Base-by-base conservation (phyloP, 2,797 vertebrate species). In the Catostomus latipinnis region DNA sequence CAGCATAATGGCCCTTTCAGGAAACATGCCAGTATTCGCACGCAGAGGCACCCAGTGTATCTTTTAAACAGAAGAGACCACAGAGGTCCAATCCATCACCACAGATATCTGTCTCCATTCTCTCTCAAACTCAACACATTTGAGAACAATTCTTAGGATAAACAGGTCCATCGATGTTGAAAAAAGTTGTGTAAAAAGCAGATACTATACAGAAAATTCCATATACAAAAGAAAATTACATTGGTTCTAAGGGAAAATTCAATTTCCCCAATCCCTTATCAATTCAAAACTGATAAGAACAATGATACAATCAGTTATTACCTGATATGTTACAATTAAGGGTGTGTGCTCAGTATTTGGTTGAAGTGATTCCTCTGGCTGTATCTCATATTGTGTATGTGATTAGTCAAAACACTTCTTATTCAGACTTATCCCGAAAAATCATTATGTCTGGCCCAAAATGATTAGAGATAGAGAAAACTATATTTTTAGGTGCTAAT, bases 381-480 rank as follows among this genome's bases (percentile, higher is more conserved):
- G 58, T 75, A 80, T 67, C 56, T 68, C 50, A 67, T 69, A 56
- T 18, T 74, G 65, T 73, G 34, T 34, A 34, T 34, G 48, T 83
- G 83, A 74, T 74, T 58, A 80, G 45, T 80, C 61, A 88, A 84
- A 81, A 85, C 81, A 86, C 53, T 77, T 86, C 82, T 74, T 79
- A 86, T 88, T 86, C 52, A 81, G 65, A 80, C 16, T 80, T 82
- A 74, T 54, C 53, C n/a, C 1, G 9, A 76, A 18, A 34, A 76
- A 76, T 78, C 80, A 82, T 87, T 84, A 78, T 12, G 53, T n/a
- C 9, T 56, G 34, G 34, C 34, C 34, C 13, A 14, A 60, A 58
- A 50, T 71, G 12, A 80, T 71, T 34, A 16, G 34, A 82, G 34
- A 69, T 18, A 77, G 53, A 80, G 68, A 70, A 78, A 54, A 83